Evolutionary conservation across 2,797 vertebrate species (phyloP).

Genomic region (Threskiornis aethiopicus): DNA sequence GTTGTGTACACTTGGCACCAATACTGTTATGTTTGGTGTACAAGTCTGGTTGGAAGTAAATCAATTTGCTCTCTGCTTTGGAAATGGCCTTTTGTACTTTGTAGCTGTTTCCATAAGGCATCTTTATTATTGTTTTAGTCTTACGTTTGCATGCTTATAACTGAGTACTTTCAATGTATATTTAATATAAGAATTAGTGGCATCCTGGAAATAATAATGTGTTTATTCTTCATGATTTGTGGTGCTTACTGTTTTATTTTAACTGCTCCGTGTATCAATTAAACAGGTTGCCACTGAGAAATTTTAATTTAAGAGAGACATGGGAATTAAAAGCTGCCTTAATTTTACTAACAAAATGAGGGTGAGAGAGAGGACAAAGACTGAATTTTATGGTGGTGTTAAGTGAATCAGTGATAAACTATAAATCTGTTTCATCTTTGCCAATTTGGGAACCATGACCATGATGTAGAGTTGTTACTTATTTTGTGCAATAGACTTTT

Average conservation of each 20-base stretch:
- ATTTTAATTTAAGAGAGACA: constrained; percentile 34
- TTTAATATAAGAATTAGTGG: neutral
- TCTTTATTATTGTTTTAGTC: neutral
- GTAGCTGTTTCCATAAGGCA: neutral
- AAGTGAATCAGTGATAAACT: constrained; percentile 15
- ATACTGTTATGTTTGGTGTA: neutral
- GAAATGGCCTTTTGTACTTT: neutral
- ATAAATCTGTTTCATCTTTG: constrained; percentile 20
- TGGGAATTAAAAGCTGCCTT: constrained; percentile 19
- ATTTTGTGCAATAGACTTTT: constrained; percentile 53
- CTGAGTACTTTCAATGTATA: neutral
- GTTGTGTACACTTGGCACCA: neutral
- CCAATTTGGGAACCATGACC: constrained; percentile 41
- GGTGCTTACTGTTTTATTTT: neutral
- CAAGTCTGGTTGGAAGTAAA: neutral
- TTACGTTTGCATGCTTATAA: neutral
- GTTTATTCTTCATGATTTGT: constrained; percentile 2
- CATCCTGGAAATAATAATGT: neutral
- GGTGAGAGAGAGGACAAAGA: neutral
- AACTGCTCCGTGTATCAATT: neutral
- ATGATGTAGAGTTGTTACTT: constrained; percentile 29
- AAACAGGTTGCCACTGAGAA: constrained; percentile 27
- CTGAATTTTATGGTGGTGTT: neutral
- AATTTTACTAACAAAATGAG: constrained; percentile 19
- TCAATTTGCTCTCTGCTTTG: neutral